Percentiles rank a stretch among this genome's conserved stretches.
phyloP scores from a whole-genome alignment of 2,113 vertebrate species.

The Seriola dumerili region DNA sequence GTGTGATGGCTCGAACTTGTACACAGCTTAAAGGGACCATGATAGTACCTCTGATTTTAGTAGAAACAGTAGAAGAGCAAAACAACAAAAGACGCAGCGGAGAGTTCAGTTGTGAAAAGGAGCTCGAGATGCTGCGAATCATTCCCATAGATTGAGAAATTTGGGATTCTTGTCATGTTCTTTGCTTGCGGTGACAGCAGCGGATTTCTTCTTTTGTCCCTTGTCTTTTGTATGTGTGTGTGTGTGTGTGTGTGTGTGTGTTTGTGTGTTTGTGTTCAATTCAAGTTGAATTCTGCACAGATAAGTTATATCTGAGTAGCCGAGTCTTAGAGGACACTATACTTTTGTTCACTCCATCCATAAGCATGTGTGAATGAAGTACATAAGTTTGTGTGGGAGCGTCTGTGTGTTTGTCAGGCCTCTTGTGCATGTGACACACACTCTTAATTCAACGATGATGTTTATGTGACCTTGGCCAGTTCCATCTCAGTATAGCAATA shows the following conservation, averaged over 20 bases:
- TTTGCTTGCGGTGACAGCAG: constrained; percentile 34
- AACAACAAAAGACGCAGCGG: constrained; percentile 55
- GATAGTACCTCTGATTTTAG: constrained; percentile 67
- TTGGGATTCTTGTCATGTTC: constrained; percentile 47
- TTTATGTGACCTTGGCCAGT: constrained; percentile 61
- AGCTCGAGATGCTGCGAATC: constrained; percentile 29
- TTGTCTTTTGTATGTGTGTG: constrained; percentile 15
- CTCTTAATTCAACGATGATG: constrained; percentile 1
- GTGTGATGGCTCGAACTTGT: constrained; percentile 76
- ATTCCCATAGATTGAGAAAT: constrained; percentile 35
- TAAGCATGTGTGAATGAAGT: constrained; percentile 23
- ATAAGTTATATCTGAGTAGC: constrained; percentile 24
- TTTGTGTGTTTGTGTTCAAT: neutral
- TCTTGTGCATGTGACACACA: neutral
- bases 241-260: neutral
- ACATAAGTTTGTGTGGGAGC: neutral
- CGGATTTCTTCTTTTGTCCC: constrained; percentile 48
- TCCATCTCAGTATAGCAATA: constrained; percentile 20
- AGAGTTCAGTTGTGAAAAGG: constrained; percentile 37
- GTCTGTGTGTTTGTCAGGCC: neutral
- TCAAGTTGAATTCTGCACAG: constrained; percentile 32
- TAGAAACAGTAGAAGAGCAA: constrained; percentile 50
- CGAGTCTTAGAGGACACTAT: constrained; percentile 28
- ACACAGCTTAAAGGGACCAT: constrained; percentile 69
- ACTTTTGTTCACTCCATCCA: neutral